phyloP scores from a whole-genome alignment of 2,113 vertebrate species.

The Sceloporus tristichus region DNA sequence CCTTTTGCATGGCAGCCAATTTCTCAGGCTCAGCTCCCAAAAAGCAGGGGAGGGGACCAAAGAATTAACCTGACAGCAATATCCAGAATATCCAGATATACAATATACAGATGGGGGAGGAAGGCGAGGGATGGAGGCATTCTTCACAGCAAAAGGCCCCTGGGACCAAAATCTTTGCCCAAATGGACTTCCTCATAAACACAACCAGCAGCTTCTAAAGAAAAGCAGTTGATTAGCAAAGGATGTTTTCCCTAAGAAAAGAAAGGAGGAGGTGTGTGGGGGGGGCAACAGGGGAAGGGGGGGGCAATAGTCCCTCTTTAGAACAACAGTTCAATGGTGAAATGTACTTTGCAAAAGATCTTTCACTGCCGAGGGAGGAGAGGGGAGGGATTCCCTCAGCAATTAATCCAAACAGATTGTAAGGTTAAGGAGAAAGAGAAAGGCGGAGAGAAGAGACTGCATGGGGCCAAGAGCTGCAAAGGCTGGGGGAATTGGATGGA shows the following conservation, averaged over 20 bases:
- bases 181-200: not conserved
- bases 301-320: not conserved
- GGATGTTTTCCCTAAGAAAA: not conserved
- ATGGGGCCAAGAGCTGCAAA: not conserved
- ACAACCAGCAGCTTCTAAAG: not conserved
- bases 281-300: no score
- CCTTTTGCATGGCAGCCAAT: not conserved
- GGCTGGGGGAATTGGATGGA: not conserved
- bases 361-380: not conserved
- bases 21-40: not conserved
- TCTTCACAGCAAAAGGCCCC: no score
- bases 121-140: no score
- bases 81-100: no score
- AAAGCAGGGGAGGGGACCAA: not conserved
- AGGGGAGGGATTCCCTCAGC: not conserved
- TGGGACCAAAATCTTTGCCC: not conserved
- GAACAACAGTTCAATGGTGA: not conserved
- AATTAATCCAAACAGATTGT: not conserved
- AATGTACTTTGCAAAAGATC: not conserved
- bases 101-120: no score
- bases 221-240: not conserved
- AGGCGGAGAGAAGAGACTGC: not conserved
- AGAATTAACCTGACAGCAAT: not conserved
- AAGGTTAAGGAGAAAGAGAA: not conserved
- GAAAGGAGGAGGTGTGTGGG: no score